Evolutionary conservation across 2,113 vertebrate species (phyloP), one percentile per base, ranked within the genome.

Genomic region (Cepphus grylle): DNA sequence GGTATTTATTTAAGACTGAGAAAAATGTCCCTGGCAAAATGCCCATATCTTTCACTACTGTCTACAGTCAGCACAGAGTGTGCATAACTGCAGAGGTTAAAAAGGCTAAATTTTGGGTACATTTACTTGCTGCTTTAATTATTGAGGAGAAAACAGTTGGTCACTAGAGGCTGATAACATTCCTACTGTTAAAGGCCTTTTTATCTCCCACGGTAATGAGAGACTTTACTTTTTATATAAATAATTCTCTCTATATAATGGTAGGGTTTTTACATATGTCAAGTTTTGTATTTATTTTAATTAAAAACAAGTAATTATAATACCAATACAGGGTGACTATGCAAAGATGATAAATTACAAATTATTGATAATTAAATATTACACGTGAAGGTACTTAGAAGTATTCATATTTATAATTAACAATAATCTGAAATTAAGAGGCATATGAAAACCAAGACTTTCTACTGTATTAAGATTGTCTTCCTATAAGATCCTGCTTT

Each of bases 81-180:
- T 92, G 56, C 70, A 90, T 50, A 94, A 82, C 88, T 88, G 70
- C 52, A 88, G 80, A 92, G 93, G 94, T 97, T 96, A 92, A 96
- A 94, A 92, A 97, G 91, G 91, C 78, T 96, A 95, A 85, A 91
- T 93, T 93, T 94, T 65, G 94, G 86, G 88, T 87, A 88, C 86
- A 78, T 83, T 85, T 49, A 79, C 93, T 92, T 70, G 72, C 71
- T 97, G 79, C 90, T 97, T 98, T 97, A 98, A 98, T 98, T 98
- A 98, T 91, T 94, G 93, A 96, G 80, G 89, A 97, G 91, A 98
- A 96, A 85, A 97, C 86, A 97, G 97, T 95, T 96, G 92, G 91
- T 97, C 96, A 97, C 93, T 71, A 90, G 93, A 34, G 29, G 55
- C 76, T 98, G 97, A 97, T 97, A 97, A 97, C 94, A 93, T 94